phyloP scores from a whole-genome alignment of 2,113 vertebrate species.

The Puntigrus tetrazona region DNA sequence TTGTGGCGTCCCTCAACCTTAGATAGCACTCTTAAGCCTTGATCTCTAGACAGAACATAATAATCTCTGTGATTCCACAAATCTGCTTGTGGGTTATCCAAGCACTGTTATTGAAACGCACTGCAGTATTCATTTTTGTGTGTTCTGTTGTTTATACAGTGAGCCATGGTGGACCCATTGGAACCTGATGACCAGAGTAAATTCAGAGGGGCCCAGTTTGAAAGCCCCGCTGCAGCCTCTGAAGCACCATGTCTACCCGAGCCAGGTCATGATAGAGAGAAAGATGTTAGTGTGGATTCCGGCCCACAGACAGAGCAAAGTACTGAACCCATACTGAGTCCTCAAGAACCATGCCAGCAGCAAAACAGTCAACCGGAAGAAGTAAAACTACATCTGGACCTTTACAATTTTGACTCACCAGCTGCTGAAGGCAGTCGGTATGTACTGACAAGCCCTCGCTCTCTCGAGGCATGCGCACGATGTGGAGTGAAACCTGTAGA shows the following conservation, averaged over 20 bases:
- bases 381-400: constrained; percentile 88
- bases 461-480: constrained; percentile 94
- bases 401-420: constrained; percentile 92
- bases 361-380: constrained; percentile 68
- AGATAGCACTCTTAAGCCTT: constrained; percentile 58
- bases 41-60: constrained; percentile 41
- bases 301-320: constrained; percentile 35
- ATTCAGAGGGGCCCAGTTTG: constrained; percentile 65
- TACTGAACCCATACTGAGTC: constrained; percentile 27
- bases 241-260: constrained; percentile 66
- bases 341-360: constrained; percentile 46
- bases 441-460: constrained; percentile 93
- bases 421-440: constrained; percentile 95
- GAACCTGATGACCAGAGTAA: constrained; percentile 75
- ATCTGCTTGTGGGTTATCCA: constrained; percentile 47
- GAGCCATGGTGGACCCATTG: constrained; percentile 79
- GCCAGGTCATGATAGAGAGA: constrained; percentile 58
- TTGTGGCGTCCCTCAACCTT: constrained; percentile 48
- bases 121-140: background rate
- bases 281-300: constrained; percentile 64
- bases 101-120: background rate
- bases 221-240: constrained; percentile 60
- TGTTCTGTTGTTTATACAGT: constrained; percentile 50
- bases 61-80: constrained; percentile 56
- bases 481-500: constrained; percentile 94